Evolutionary conservation across 2,113 vertebrate species (phyloP).

Genomic region (Siniperca chuatsi): DNA sequence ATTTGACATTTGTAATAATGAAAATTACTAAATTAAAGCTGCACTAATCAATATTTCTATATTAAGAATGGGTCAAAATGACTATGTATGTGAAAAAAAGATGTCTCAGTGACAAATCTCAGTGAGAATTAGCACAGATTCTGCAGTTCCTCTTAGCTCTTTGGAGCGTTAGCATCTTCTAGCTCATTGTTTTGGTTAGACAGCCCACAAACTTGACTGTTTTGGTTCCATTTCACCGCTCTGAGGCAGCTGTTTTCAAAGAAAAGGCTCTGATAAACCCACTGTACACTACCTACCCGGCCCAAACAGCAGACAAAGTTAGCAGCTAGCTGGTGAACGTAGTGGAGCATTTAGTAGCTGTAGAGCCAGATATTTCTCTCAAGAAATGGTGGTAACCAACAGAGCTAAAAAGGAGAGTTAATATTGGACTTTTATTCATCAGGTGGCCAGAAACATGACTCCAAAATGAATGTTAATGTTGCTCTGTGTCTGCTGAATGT

Average conservation of each 20-base stretch:
- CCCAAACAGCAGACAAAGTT: not conserved
- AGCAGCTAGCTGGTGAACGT: not conserved
- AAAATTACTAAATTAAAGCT: not conserved
- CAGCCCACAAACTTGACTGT: too few species aligned
- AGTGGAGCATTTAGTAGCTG: not conserved
- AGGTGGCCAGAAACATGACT: too few species aligned
- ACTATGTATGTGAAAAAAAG: not conserved
- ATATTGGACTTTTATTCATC: too few species aligned
- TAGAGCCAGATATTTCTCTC: not conserved
- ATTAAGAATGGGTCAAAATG: not conserved
- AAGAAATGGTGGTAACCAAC: not conserved
- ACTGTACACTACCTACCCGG: not conserved
- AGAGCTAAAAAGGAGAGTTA: too few species aligned
- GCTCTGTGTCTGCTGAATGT: not conserved
- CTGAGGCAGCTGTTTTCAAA: not conserved
- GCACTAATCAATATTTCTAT: not conserved
- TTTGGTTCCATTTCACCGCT: not conserved
- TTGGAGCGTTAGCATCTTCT: not conserved
- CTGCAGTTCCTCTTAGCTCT: too few species aligned
- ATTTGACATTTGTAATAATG: too few species aligned
- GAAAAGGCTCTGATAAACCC: not conserved
- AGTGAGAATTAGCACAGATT: too few species aligned
- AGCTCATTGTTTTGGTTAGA: not conserved
- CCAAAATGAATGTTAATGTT: not conserved
- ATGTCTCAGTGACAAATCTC: not conserved